phyloP scores from a whole-genome alignment of 2,797 vertebrate genomes.

The Pangasius sanitwongsei region DNA sequence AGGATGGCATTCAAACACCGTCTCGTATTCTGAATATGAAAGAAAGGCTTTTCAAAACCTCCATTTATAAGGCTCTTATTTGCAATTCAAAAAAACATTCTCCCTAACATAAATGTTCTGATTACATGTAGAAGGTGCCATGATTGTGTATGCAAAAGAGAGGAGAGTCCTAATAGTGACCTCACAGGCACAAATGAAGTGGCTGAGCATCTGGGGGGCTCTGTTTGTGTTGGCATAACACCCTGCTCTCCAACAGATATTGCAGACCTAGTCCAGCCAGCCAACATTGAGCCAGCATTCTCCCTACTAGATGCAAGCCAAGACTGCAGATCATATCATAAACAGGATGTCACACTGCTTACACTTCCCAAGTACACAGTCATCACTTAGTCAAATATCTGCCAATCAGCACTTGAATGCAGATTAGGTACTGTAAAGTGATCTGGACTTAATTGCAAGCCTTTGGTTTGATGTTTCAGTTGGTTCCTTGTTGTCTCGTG shows the following conservation, averaged over 20 bases:
- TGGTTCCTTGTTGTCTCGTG: constrained; percentile 3
- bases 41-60: constrained; percentile 8
- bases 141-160: constrained; percentile 26
- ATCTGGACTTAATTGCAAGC: constrained; percentile 33
- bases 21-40: constrained; percentile 9
- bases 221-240: constrained; percentile 63
- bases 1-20: constrained; percentile 34
- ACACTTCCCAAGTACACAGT: constrained; percentile 49
- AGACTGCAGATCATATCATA: constrained; percentile 50
- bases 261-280: constrained; percentile 35
- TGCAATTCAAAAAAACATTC: background rate
- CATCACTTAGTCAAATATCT: constrained; percentile 50
- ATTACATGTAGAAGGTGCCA: constrained; percentile 10
- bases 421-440: constrained; percentile 45
- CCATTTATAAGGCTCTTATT: background rate
- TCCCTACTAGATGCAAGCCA: constrained; percentile 47
- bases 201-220: constrained; percentile 41
- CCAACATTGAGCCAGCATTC: constrained; percentile 22
- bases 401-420: constrained; percentile 42
- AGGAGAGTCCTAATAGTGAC: constrained; percentile 43
- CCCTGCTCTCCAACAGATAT: constrained; percentile 52
- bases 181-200: constrained; percentile 51
- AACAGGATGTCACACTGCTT: constrained; percentile 53
- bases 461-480: background rate
- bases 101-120: background rate